phyloP scores from a whole-genome alignment of 2,888 invertebrate species.

The Amiota mariae region DNA sequence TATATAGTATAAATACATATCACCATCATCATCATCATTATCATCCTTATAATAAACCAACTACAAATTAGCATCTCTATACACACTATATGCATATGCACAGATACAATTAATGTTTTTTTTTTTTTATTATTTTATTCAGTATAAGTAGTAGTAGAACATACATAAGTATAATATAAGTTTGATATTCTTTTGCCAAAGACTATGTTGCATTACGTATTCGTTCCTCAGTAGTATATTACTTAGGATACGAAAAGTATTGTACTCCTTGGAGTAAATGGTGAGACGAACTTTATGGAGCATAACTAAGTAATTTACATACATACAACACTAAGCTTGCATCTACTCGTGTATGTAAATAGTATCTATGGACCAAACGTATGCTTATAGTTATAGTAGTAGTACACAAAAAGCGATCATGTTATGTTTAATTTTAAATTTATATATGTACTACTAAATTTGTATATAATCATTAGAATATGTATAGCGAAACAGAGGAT shows the following conservation, averaged over 20 bases:
- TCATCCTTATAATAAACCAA: no score
- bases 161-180: no score
- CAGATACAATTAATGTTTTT: background rate
- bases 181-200: no score
- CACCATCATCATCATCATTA: slow-evolving; percentile 1
- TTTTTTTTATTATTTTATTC: no score
- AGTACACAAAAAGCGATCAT: slow-evolving; percentile 5
- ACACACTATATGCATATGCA: background rate
- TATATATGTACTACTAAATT: background rate
- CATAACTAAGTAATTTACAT: background rate
- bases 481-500: background rate
- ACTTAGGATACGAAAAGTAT: no score
- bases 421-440: slow-evolving; percentile 25
- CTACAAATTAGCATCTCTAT: background rate
- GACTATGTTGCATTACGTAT: no score
- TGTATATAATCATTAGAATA: no score
- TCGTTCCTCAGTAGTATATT: no score
- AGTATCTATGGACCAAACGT: background rate
- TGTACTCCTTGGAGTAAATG: no score
- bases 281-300: no score
- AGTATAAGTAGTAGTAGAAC: no score
- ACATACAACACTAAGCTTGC: slow-evolving; percentile 23
- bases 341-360: slow-evolving; percentile 54
- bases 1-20: slow-evolving; percentile 19
- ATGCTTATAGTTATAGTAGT: no score